Evolutionary conservation across 2,888 invertebrate species (phyloP).

Genomic region (Urechis unicinctus): DNA sequence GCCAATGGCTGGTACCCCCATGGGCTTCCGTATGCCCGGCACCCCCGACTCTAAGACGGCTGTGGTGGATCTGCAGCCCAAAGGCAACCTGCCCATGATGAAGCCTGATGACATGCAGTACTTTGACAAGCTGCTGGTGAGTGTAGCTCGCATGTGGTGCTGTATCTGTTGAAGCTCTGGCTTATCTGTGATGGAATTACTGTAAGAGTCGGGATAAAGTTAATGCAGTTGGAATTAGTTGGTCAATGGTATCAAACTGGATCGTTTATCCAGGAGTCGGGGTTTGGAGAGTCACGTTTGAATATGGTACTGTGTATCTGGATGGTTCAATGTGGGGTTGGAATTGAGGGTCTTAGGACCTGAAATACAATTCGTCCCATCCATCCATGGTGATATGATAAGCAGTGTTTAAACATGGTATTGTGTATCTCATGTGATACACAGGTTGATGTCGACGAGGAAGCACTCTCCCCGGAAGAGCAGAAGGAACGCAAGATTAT

Average conservation of each 20-base stretch:
- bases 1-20: constrained; percentile 62
- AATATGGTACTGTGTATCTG: no score
- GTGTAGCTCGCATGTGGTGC: no score
- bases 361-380: no score
- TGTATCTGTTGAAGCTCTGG: no score
- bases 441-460: constrained; percentile 95
- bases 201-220: not conserved
- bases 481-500: constrained; percentile 98
- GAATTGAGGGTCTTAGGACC: no score
- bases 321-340: no score
- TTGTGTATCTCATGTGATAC: no score
- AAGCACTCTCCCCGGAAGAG: constrained; percentile 88
- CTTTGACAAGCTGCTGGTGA: constrained; percentile 87
- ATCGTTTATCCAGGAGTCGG: no score
- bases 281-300: no score
- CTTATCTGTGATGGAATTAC: not conserved
- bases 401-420: not conserved
- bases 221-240: not conserved
- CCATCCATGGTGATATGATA: not conserved
- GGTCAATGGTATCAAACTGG: not conserved
- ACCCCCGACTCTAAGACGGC: constrained; percentile 51
- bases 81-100: constrained; percentile 92
- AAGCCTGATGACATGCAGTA: constrained; percentile 99
- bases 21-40: constrained; percentile 48
- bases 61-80: constrained; percentile 94